phyloP scores from a whole-genome alignment of 2,797 vertebrate species.

The Ctenopoma multispine region DNA sequence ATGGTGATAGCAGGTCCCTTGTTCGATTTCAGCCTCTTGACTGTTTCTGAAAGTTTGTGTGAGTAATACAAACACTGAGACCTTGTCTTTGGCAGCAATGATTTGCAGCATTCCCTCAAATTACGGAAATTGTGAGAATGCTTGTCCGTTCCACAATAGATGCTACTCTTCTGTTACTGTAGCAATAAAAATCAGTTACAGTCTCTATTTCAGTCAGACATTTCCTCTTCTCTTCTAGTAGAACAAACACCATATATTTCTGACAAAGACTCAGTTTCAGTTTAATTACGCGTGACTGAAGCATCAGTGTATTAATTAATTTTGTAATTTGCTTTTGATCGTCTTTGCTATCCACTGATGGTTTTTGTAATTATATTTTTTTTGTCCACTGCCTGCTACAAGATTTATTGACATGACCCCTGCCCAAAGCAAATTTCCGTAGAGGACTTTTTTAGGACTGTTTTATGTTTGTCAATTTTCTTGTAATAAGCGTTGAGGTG shows the following conservation, averaged over 20 bases:
- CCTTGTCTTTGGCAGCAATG: constrained; percentile 63
- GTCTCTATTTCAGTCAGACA: constrained; percentile 42
- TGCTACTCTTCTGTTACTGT: constrained; percentile 44
- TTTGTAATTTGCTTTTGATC: constrained; percentile 73
- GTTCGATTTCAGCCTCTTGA: constrained; percentile 52
- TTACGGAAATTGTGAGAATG: constrained; percentile 35
- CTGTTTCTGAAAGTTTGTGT: constrained; percentile 55
- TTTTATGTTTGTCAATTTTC: constrained; percentile 8
- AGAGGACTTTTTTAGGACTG: not conserved
- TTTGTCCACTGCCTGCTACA: constrained; percentile 20
- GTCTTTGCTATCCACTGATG: constrained; percentile 56
- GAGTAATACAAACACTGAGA: constrained; percentile 65
- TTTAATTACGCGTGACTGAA: constrained; percentile 70
- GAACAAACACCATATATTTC: constrained; percentile 53
- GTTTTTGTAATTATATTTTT: constrained; percentile 62
- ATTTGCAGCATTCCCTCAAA: constrained; percentile 58
- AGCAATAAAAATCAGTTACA: constrained; percentile 41
- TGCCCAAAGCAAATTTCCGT: constrained; percentile 23
- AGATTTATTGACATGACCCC: constrained; percentile 44
- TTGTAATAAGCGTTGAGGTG: constrained; percentile 6
- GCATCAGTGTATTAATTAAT: constrained; percentile 72
- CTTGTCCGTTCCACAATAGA: constrained; percentile 37
- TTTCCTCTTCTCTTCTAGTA: constrained; percentile 44
- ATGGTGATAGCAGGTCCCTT: constrained; percentile 51
- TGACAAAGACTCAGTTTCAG: constrained; percentile 43